Evolutionary conservation across 2,888 invertebrate species (phyloP).

Genomic region (Tipula unca): DNA sequence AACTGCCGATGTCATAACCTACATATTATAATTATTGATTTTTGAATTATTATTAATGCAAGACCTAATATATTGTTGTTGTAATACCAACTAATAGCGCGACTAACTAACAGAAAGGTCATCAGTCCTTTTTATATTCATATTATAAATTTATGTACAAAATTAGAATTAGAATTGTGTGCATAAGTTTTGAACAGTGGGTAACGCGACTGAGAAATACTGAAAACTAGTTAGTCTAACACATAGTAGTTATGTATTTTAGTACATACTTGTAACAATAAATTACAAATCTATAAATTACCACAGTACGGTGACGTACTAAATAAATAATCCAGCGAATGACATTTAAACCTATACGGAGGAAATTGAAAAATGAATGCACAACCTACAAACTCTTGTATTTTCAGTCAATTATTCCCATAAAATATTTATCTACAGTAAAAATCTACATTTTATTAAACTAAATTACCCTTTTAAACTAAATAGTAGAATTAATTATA

Average conservation of each 20-base stretch:
- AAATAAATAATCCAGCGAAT: background rate
- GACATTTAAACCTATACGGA: background rate
- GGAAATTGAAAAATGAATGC: background rate
- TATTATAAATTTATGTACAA: background rate
- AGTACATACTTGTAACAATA: too few species aligned
- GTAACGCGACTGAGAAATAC: too few species aligned
- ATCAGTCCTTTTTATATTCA: background rate
- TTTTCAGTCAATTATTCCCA: background rate
- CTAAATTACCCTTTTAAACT: background rate
- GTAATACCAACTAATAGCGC: background rate
- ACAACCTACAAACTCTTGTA: background rate
- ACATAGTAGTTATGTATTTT: too few species aligned
- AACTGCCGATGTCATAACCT: background rate
- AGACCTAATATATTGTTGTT: background rate
- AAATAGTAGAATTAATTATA: too few species aligned
- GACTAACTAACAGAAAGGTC: background rate
- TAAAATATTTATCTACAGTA: background rate
- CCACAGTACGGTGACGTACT: background rate
- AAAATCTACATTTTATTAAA: background rate
- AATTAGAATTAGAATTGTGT: background rate
- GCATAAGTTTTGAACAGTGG: background rate
- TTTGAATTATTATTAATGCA: background rate
- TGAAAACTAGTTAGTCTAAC: too few species aligned
- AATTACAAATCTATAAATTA: background rate
- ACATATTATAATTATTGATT: background rate